phyloP scores from a whole-genome alignment of 2,113 vertebrate species.

The Cephalopterus ornatus region DNA sequence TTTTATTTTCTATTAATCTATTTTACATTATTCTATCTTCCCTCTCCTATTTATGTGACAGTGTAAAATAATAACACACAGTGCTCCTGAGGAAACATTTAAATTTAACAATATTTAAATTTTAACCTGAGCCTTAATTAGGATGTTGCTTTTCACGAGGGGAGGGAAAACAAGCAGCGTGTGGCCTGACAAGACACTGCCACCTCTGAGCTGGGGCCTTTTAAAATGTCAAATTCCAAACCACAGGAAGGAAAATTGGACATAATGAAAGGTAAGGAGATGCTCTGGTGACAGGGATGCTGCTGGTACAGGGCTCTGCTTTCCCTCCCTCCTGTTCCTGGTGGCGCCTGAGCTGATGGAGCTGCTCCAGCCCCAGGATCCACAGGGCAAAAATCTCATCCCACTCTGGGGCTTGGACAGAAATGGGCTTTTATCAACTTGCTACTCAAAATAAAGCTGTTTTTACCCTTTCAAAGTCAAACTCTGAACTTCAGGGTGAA shows the following conservation, averaged over 20 bases:
- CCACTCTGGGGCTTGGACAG: no score
- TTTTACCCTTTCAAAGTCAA: neutral
- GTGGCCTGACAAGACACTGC: neutral
- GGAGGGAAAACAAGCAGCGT: neutral
- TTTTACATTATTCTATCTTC: no score
- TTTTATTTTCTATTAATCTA: no score
- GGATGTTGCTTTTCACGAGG: neutral
- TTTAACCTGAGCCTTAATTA: neutral
- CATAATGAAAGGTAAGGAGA: neutral
- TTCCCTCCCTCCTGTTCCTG: neutral
- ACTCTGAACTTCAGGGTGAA: neutral
- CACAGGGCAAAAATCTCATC: neutral
- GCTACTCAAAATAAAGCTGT: constrained; percentile 25
- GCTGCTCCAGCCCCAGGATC: neutral
- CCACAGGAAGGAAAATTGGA: neutral
- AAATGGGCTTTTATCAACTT: constrained; percentile 4
- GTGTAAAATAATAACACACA: accelerated
- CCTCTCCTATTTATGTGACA: neutral
- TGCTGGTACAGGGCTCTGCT: no score
- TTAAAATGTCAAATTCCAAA: neutral
- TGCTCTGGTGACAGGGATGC: no score
- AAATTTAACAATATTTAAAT: constrained; percentile 17
- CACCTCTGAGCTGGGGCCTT: neutral
- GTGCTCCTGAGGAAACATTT: neutral
- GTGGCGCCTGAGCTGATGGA: accelerated